These are phyloP conservation scores for Zaprionus davidi DNA, from an alignment of 1,140 invertebrate genomes.

Conservation along the genomic window DNA sequence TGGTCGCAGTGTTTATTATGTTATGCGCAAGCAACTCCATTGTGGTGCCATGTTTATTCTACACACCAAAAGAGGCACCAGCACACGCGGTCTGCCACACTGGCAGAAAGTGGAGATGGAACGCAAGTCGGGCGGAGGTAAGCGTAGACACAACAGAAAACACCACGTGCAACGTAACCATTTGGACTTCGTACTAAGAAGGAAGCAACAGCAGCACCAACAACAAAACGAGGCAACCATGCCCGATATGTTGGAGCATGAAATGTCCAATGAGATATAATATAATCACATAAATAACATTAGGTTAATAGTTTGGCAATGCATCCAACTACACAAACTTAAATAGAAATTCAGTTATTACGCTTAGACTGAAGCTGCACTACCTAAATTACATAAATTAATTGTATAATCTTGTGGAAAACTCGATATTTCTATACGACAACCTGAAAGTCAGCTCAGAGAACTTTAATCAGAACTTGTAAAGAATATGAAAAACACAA, in stretches of 20 bases:
- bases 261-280: slow-evolving; percentile 60
- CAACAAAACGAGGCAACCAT: neutral
- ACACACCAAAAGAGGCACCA: neutral
- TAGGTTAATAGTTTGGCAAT: slow-evolving; percentile 16
- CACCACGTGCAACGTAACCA: slow-evolving; percentile 27
- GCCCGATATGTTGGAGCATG: neutral
- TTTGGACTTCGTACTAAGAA: slow-evolving; percentile 12
- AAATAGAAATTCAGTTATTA: slow-evolving; percentile 16
- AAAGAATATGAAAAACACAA: neutral
- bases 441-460: neutral
- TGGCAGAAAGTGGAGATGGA: slow-evolving; percentile 56
- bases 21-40: slow-evolving; percentile 66
- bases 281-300: slow-evolving; percentile 11
- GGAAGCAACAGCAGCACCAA: slow-evolving; percentile 16
- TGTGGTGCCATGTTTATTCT: slow-evolving; percentile 51
- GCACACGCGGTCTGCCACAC: slow-evolving; percentile 44
- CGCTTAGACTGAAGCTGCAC: slow-evolving; percentile 27
- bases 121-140: neutral
- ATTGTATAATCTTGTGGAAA: too few relatives aligned
- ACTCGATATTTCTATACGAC: too few relatives aligned
- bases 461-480: neutral
- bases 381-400: neutral
- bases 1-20: slow-evolving; percentile 87
- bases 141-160: slow-evolving; percentile 3
- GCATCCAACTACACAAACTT: neutral